Evolutionary conservation across 2,113 vertebrate species (phyloP).

Genomic region (Poecile atricapillus): DNA sequence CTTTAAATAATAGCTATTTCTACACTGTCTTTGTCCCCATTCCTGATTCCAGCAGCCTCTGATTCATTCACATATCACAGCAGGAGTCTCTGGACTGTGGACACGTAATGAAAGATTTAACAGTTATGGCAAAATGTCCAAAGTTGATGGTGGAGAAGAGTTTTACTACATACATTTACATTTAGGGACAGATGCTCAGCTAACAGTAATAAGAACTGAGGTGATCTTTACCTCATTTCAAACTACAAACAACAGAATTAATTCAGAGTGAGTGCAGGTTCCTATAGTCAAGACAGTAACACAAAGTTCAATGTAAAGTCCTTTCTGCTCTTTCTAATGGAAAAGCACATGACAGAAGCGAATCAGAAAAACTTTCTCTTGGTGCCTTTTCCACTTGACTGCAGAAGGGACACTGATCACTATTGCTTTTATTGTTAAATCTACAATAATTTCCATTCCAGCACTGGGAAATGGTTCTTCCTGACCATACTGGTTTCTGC

Average conservation of each 20-base stretch:
- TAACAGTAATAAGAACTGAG: not conserved
- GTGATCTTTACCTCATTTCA: not conserved
- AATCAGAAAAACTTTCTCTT: not conserved
- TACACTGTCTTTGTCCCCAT: not conserved
- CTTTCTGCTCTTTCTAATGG: not conserved
- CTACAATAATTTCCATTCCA: not conserved
- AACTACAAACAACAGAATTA: not conserved
- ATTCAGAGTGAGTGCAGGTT: not conserved
- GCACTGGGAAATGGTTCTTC: not conserved
- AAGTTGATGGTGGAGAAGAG: not conserved
- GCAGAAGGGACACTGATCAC: not conserved
- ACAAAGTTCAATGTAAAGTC: not conserved
- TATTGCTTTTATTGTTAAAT: not conserved
- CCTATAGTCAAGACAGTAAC: not conserved
- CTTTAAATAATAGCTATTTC: constrained; percentile 37
- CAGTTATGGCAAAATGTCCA: not conserved
- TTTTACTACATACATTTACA: not conserved
- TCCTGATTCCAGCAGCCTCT: not conserved
- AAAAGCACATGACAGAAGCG: not conserved
- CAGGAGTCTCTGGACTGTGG: not conserved
- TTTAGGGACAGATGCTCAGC: not conserved
- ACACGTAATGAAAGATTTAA: not conserved
- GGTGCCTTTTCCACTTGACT: not conserved
- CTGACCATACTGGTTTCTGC: not conserved
- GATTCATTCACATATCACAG: not conserved